Base-by-base conservation (phyloP, 2,888 invertebrate species). In the Lochmaea capreae region DNA sequence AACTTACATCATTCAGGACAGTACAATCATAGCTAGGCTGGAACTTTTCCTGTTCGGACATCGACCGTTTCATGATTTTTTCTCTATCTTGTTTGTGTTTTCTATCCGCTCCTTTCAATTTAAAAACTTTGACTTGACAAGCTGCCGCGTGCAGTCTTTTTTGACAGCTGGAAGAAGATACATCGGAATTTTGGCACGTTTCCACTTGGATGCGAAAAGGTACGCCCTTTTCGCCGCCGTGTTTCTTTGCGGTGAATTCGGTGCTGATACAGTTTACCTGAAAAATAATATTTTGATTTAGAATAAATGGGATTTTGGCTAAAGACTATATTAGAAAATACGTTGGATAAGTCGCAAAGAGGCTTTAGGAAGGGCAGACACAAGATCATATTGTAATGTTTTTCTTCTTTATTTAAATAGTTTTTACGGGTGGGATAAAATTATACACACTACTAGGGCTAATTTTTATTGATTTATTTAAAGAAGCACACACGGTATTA, bases 161-260 rank as follows among this genome's bases (percentile, higher is more conserved):
- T 73, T 82, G 86, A 76, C 85, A 77, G 75, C 86, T 86, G n/a
- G 74, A 84, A 81, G 84, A 87, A 16, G 12, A 22, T 18, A 91
- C 90, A 22, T 88, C 88, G 3, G 92, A 91, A 42, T 93, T 88
- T 46, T 68, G 65, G 83, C 91, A 94, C 0, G 97, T 97, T 88
- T 98, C 98, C 79, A 98, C 94, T 88, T 97, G 97, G 78, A 98
- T 93, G 65, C 98, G 92, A 89, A 98, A 98, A 0, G 98, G 98
- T 0, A 98, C 98, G 0, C 98, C 98, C 85, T 98, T 98, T 88
- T 98, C 98, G 1, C 98, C 98, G 65, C 98, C 98, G 87, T 98
- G 98, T 84, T 98, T 98, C 87, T 97, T 98, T 0, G 97, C 96
- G 0, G 98, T 98, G 86, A 98, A 98, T 88, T 98, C 98, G 0